Evolutionary conservation across 1,140 invertebrate genomes (phyloP).

Genomic region (Tachypleus tridentatus): DNA sequence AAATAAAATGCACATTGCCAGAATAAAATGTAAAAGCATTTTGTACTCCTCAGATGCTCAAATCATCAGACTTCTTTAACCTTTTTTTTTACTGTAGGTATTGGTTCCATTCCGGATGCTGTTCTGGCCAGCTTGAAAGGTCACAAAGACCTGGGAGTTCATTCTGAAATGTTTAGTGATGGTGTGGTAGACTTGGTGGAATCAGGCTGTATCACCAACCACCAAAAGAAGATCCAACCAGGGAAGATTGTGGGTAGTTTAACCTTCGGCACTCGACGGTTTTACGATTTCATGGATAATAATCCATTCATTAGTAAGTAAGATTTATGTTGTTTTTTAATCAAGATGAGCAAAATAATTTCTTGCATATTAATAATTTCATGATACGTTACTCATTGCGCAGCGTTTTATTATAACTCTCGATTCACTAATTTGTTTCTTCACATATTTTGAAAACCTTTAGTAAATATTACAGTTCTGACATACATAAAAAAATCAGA

Average conservation of each 20-base stretch:
- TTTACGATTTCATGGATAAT: conserved; percentile 86
- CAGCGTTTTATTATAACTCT: too few species aligned
- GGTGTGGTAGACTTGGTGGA: conserved; percentile 74
- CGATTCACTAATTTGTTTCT: too few species aligned
- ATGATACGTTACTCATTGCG: too few species aligned
- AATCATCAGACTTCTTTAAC: too few species aligned
- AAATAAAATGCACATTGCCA: too few species aligned
- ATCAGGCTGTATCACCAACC: conserved; percentile 73
- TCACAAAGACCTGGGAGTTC: conserved; percentile 85
- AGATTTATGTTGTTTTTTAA: neutral
- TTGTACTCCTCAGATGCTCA: too few species aligned
- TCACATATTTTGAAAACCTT: too few species aligned
- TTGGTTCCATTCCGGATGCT: conserved; percentile 84
- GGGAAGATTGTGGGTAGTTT: conserved; percentile 81
- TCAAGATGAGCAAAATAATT: neutral
- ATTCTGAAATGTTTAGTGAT: conserved; percentile 89
- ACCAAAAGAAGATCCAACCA: conserved; percentile 59
- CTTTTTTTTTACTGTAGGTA: conserved; percentile 42
- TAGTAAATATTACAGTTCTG: too few species aligned
- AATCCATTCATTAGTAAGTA: conserved; percentile 74
- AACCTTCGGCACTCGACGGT: conserved; percentile 64
- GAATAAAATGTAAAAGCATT: too few species aligned
- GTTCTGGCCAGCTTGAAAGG: conserved; percentile 59
- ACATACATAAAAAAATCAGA: too few species aligned
- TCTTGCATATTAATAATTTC: conserved; percentile 10